Conservation (phyloP, 2,888 invertebrate species). For the Torymus auratus region DNA sequence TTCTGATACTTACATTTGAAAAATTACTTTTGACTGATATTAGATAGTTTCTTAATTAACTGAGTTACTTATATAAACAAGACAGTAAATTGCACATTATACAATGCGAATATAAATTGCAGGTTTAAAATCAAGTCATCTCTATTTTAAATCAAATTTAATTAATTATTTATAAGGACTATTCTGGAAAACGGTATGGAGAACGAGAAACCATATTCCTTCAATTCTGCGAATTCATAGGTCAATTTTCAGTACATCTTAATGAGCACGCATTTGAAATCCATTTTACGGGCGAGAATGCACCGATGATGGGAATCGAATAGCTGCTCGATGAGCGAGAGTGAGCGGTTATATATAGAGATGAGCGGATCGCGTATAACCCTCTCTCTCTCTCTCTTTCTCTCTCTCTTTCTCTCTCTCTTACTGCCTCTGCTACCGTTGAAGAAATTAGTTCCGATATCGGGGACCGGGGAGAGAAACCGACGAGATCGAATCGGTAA, state of each 20-base stretch:
- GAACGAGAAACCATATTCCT: background rate
- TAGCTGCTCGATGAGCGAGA: conserved; percentile 7
- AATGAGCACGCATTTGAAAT: conserved; percentile 32
- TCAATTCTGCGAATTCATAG: conserved; percentile 7
- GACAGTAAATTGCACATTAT: too few relatives aligned
- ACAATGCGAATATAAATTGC: too few relatives aligned
- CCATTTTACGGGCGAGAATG: conserved; percentile 25
- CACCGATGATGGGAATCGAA: conserved; percentile 41
- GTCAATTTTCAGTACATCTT: conserved; percentile 21
- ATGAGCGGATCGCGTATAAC: background rate
- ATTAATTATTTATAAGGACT: too few relatives aligned
- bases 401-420: too few relatives aligned
- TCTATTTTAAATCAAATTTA: too few relatives aligned
- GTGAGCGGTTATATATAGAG: background rate
- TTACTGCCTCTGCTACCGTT: background rate
- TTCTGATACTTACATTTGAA: too few relatives aligned
- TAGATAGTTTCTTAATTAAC: too few relatives aligned
- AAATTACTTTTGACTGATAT: too few relatives aligned
- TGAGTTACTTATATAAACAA: too few relatives aligned
- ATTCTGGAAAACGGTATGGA: background rate
- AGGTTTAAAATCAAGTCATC: too few relatives aligned
- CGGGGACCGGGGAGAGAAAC: background rate
- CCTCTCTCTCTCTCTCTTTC: too few relatives aligned
- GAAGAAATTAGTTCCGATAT: conserved; percentile 52
- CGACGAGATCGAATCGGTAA: conserved; percentile 44